A percentile compares a stretch with the other conserved stretches of the same genome.
Conservation (phyloP, 2,888 invertebrate genomes). For the Tetropium fuscum region DNA sequence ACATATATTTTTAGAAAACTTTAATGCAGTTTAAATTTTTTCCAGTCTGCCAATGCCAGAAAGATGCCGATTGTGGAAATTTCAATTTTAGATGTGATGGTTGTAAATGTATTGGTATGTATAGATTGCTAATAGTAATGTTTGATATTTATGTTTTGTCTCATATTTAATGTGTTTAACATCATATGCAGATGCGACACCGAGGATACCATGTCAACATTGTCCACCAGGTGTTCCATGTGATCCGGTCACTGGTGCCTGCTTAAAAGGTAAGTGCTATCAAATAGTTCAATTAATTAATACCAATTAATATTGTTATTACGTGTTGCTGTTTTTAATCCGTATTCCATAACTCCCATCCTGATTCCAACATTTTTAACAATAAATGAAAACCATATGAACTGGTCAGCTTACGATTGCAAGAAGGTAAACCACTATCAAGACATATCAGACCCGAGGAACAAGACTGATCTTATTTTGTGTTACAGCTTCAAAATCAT, state of each 20-base stretch:
- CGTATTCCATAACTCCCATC: slow-evolving; percentile 27
- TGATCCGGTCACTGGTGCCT: slow-evolving; percentile 83
- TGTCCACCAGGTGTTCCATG: slow-evolving; percentile 84
- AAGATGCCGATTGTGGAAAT: slow-evolving; percentile 74
- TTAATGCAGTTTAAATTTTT: slow-evolving; percentile 16
- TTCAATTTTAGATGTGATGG: slow-evolving; percentile 75
- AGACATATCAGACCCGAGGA: slow-evolving; percentile 21
- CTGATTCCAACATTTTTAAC: slow-evolving; percentile 37
- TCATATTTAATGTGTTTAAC: background rate
- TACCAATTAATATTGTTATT: slow-evolving; percentile 27
- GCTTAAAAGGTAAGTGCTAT: slow-evolving; percentile 81
- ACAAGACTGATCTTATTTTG: slow-evolving; percentile 39
- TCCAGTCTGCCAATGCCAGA: slow-evolving; percentile 79
- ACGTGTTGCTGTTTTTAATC: slow-evolving; percentile 64
- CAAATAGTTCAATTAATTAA: no score
- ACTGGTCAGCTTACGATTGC: slow-evolving; percentile 46
- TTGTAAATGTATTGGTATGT: slow-evolving; percentile 77
- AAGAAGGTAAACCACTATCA: slow-evolving; percentile 35
- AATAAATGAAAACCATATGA: slow-evolving; percentile 48
- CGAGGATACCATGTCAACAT: slow-evolving; percentile 71
- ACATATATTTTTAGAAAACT: background rate
- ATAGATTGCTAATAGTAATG: background rate
- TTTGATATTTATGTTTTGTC: no score
- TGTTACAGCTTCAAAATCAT: slow-evolving; percentile 57
- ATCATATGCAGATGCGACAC: slow-evolving; percentile 49